Base-by-base conservation (phyloP, 2,888 invertebrate species). In the Dioctria linearis region DNA sequence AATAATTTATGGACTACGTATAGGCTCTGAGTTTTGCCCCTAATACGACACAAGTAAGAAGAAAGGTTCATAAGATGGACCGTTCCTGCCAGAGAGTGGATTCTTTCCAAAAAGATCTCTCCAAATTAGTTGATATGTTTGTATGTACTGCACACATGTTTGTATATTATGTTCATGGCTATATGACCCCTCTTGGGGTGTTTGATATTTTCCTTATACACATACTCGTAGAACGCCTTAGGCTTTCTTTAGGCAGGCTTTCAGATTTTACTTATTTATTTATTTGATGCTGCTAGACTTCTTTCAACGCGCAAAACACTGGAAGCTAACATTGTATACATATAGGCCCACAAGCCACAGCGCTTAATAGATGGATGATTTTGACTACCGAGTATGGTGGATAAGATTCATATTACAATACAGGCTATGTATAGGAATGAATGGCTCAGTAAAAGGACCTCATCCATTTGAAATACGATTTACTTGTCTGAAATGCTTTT, bases 1-100 rank as follows among this genome's bases (percentile, higher is more conserved):
- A 43, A 75, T 75, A 75, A 75, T 75, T 75, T 75, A 75, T 59
- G 75, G 42, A 75, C 42, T 59, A 75, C 59, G 39, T 71, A 54
- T 40, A 46, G 8, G 5, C 46, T 8, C 5, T 8, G 46, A 46
- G 71, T 40, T 37, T 40, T 71, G 51, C 51, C n/a, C 54, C 39
- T 39, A 54, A 37, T 39, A 54, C n/a, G 71, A 71, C 71, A n/a
- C 6, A 5, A 71, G 9, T 43, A 49, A 9, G 25, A 39, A 54
- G 54, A 40, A 54, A 39, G 71, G 51, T 71, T 71, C 51, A 3
- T 6, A 54, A 71, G 54, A 71, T 71, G 71, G 54, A 54, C 71
- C 54, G 51, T 71, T 59, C 39, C 51, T 71, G 39, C 54, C 39
- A 42, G 39, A 39, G 71, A 71, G 54, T 71, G 71, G 54, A 54